phyloP scores from a whole-genome alignment of 1,140 invertebrate genomes.

The Pachypeltis micranthus region DNA sequence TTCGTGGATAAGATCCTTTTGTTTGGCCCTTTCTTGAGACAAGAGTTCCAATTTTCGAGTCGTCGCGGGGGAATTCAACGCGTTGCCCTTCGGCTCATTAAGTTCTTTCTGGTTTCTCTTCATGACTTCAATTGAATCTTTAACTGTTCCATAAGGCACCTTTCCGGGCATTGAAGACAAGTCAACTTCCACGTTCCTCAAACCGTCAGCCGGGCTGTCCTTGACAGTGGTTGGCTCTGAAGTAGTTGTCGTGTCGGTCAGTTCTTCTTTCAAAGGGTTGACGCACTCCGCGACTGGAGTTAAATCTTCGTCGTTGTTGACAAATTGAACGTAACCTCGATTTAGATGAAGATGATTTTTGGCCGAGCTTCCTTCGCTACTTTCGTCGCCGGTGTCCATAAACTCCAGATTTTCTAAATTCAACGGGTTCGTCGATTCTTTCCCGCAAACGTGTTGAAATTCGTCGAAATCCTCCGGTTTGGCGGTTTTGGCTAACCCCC shows the following conservation, averaged over 20 bases:
- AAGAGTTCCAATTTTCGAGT: conserved; percentile 49
- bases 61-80: conserved; percentile 33
- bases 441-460: conserved; percentile 37
- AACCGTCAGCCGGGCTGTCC: conserved; percentile 24
- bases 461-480: conserved; percentile 34
- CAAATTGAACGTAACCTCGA: conserved; percentile 55
- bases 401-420: conserved; percentile 51
- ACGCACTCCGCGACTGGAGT: conserved; percentile 23
- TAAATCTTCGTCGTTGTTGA: conserved; percentile 36
- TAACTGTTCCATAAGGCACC: conserved; percentile 51
- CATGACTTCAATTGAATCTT: conserved; percentile 54
- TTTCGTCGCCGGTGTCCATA: conserved; percentile 53
- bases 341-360: conserved; percentile 42
- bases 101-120: conserved; percentile 34
- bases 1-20: conserved; percentile 59
- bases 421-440: conserved; percentile 27
- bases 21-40: conserved; percentile 50
- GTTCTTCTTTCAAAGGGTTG: conserved; percentile 26
- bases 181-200: not conserved
- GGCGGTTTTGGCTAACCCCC: conserved; percentile 31
- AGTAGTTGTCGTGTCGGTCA: conserved; percentile 29
- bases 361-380: conserved; percentile 27
- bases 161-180: not conserved
- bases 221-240: conserved; percentile 30
- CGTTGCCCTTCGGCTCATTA: conserved; percentile 3